These are phyloP conservation scores for Percopsis transmontana DNA, from an alignment of 2,113 vertebrate species.

Conservation along the genomic window DNA sequence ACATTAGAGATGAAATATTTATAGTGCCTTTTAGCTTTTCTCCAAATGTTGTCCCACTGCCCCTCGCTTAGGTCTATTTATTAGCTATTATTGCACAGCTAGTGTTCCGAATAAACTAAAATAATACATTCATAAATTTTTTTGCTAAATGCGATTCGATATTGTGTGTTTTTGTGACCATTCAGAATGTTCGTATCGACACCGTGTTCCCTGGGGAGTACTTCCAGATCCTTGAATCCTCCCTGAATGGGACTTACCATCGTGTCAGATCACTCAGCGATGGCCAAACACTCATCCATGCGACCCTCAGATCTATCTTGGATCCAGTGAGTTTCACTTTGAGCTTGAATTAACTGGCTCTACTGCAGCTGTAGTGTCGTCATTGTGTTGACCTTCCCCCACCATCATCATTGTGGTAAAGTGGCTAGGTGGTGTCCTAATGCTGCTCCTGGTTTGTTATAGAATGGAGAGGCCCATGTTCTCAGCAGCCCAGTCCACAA, in stretches of 20 bases:
- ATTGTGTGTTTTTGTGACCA: slow-evolving; percentile 5
- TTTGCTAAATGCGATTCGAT: not conserved
- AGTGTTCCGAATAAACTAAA: not conserved
- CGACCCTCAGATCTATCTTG: slow-evolving; percentile 82
- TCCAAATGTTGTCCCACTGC: not conserved
- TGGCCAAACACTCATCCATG: slow-evolving; percentile 84
- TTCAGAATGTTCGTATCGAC: slow-evolving; percentile 87
- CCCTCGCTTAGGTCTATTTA: not conserved
- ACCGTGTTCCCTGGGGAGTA: slow-evolving; percentile 79
- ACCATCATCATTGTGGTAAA: not conserved
- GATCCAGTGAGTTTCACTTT: slow-evolving; percentile 81
- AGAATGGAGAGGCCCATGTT: slow-evolving; percentile 82
- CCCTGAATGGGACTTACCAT: slow-evolving; percentile 90
- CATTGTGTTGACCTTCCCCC: slow-evolving; percentile 5
- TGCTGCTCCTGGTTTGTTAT: slow-evolving; percentile 41
- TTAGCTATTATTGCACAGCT: not conserved
- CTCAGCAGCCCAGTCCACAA: slow-evolving; percentile 84
- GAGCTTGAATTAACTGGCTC: not conserved
- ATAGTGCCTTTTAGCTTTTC: not conserved
- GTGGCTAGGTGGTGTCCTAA: slow-evolving; percentile 11
- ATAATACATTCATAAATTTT: not conserved
- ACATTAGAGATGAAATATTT: slow-evolving; percentile 2
- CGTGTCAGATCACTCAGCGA: slow-evolving; percentile 79
- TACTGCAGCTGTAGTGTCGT: not conserved
- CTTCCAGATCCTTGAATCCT: slow-evolving; percentile 86